Base-by-base conservation (phyloP, 2,113 vertebrate species). In the Coryphaenoides rupestris region DNA sequence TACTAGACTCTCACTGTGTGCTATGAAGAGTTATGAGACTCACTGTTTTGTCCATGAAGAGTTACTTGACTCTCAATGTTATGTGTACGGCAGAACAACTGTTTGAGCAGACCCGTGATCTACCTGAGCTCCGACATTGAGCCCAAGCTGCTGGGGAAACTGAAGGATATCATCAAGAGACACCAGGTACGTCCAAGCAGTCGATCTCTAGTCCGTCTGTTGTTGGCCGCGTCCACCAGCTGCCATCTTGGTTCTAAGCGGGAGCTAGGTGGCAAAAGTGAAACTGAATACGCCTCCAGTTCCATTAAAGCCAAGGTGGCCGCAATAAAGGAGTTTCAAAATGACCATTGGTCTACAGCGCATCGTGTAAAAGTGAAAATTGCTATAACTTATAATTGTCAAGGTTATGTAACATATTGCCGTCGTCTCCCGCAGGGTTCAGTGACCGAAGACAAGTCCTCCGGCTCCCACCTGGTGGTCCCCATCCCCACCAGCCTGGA, bases 81-180 rank as follows among this genome's bases (percentile, higher is more conserved):
- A 9, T 70, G 47, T 78, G 67, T 3, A 6, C 62, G 26, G 47
- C 79, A 96, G 95, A 96, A 95, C 84, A 95, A 98, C 84, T 98
- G 96, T 81, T 83, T 98, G 63, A 90, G 91, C n/a, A 85, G 96
- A 71, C 96, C 96, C 14, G 93, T 97, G 72, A 98, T 98, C 83
- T 98, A 93, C 86, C 88, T 98, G 81, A 95, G 94, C 63, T 79
- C 93, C 70, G 96, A 98, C 71, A 95, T 98, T 0, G 96, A 98
- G 73, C 92, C 94, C 63, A 98, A 98, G 66, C 90, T 98, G 45
- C 89, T 95, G 16, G 93, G 93, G 12, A 98, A 98, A 81, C 87
- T 98, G 73, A 98, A 98, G 79, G 96, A 98, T 84, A 98, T 98
- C 22, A 90, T 98, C 76, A 98, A 98, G 87, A 89, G 96, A 64